Conservation (phyloP, 1,140 invertebrate species). For the Samia ricini region DNA sequence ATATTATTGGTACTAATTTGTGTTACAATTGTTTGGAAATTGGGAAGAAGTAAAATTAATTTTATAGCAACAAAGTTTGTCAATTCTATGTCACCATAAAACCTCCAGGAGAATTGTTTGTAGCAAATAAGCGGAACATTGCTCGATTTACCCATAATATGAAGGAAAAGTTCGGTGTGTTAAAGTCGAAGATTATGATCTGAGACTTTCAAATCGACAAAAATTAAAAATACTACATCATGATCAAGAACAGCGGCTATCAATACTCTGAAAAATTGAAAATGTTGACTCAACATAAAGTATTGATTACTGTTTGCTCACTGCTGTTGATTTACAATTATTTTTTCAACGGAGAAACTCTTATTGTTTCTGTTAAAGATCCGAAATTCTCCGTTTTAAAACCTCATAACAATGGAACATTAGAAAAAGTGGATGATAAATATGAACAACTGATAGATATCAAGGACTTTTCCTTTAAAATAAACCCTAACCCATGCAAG, state of each 20-base stretch:
- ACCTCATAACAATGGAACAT: slow-evolving; percentile 24
- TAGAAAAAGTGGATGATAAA: slow-evolving; percentile 25
- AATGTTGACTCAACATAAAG: slow-evolving; percentile 29
- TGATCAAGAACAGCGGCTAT: not conserved
- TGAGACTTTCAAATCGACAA: too few relatives aligned
- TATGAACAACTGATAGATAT: slow-evolving; percentile 76
- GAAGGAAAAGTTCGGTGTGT: slow-evolving; percentile 5
- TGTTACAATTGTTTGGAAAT: too few relatives aligned
- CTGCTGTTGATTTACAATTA: slow-evolving; percentile 24
- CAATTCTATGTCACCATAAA: too few relatives aligned
- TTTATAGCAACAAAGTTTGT: too few relatives aligned
- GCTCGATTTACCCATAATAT: too few relatives aligned
- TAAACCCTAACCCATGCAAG: slow-evolving; percentile 78
- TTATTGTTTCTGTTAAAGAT: slow-evolving; percentile 22
- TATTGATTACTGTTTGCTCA: slow-evolving; percentile 21
- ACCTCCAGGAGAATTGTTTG: too few relatives aligned
- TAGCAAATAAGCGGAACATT: too few relatives aligned
- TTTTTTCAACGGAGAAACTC: slow-evolving; percentile 14
- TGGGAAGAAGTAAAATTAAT: too few relatives aligned
- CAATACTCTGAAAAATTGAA: slow-evolving; percentile 18
- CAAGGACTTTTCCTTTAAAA: slow-evolving; percentile 78
- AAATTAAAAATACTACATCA: not conserved
- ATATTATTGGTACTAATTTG: too few relatives aligned
- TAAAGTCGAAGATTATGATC: not conserved
- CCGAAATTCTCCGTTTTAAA: slow-evolving; percentile 32